Percentiles rank a stretch among this genome's conserved stretches.
These are phyloP conservation scores for Noctilio leporinus DNA, from an alignment of 2,113 vertebrate genomes.

Conservation along the genomic window DNA sequence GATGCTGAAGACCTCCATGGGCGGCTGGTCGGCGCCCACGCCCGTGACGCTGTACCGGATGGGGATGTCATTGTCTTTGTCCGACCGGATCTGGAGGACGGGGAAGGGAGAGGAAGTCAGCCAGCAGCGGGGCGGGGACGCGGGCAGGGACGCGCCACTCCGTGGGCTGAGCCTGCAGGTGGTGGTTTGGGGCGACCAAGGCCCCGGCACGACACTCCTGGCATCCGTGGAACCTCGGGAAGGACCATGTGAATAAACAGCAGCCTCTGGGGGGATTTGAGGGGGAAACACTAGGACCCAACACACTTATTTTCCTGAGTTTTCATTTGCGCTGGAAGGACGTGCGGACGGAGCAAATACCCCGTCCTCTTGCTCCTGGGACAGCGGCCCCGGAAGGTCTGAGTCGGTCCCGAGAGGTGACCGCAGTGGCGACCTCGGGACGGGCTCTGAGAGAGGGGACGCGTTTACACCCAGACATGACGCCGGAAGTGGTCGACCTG, in stretches of 20 bases:
- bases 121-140: fast-evolving
- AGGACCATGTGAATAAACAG: fast-evolving
- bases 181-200: fast-evolving
- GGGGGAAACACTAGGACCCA: neutral
- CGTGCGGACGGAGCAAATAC: fast-evolving
- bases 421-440: fast-evolving
- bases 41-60: slow-evolving; percentile 97
- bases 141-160: fast-evolving
- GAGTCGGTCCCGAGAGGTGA: neutral
- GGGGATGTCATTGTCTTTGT: slow-evolving; percentile 94
- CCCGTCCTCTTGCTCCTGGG: neutral
- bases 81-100: slow-evolving; percentile 90
- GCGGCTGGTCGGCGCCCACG: slow-evolving; percentile 94
- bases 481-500: fast-evolving
- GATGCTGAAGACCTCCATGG: slow-evolving; percentile 96
- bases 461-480: neutral
- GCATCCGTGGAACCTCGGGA: fast-evolving
- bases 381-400: neutral
- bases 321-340: fast-evolving
- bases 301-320: fast-evolving
- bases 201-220: fast-evolving
- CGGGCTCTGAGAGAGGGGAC: fast-evolving
- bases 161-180: fast-evolving
- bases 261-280: fast-evolving
- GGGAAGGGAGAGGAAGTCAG: neutral